These are phyloP conservation scores for Castor canadensis DNA, from an alignment of 2,113 vertebrate species.

Conservation along the genomic window DNA sequence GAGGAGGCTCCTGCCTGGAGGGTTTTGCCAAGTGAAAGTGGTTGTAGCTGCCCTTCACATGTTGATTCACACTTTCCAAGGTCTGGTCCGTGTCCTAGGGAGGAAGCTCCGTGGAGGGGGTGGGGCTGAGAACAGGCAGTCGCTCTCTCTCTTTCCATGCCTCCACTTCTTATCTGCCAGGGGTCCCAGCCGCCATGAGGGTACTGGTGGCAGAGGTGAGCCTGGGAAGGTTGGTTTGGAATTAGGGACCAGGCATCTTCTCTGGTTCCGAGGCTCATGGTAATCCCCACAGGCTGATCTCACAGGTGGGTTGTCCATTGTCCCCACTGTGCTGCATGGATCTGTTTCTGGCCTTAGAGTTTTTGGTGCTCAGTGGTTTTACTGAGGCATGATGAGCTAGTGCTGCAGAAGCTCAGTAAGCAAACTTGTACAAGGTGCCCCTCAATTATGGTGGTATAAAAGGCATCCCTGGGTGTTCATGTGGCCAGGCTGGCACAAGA, in stretches of 20 bases:
- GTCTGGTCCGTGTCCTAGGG: background rate
- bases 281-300: background rate
- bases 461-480: background rate
- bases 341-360: background rate
- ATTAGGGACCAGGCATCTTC: background rate
- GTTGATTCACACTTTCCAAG: rapidly evolving
- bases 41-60: background rate
- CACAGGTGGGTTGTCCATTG: background rate
- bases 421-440: background rate
- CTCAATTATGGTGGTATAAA: background rate
- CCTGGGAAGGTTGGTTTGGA: background rate
- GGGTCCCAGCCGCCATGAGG: background rate
- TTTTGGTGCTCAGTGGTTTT: background rate
- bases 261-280: background rate
- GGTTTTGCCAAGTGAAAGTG: background rate
- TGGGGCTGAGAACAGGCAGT: background rate
- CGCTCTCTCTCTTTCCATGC: background rate
- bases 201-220: background rate
- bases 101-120: background rate
- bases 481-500: background rate
- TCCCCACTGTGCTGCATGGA: background rate
- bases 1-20: background rate
- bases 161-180: background rate
- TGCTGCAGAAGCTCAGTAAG: background rate
- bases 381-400: background rate